Evolutionary conservation across 2,113 vertebrate species (phyloP), one percentile per base, ranked within the genome.

Genomic region (Trinectes maculatus): DNA sequence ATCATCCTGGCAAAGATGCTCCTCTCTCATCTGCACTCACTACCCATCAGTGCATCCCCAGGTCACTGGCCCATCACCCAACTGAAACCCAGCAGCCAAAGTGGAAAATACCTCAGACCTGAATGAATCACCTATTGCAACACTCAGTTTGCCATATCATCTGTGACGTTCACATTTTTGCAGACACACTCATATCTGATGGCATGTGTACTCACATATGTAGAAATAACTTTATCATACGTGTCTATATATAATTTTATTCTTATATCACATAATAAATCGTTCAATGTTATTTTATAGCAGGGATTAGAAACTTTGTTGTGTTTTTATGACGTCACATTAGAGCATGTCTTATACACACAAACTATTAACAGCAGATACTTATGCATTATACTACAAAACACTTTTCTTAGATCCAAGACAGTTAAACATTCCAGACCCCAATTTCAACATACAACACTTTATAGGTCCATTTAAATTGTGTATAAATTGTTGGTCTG

Each of bases 61-160:
- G 21, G 26, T 55, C 77, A 31, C n/a, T 5, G n/a, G 26, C 47
- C 62, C 57, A 4, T 19, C 54, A 42, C 34, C 22, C 19, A 25
- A 31, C 57, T 58, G 63, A 85, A 69, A 66, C 71, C 19, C 26
- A 21, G 22, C 9, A 13, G 16, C 40, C 33, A 49, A 34, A 59
- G 13, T 25, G 31, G 28, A 47, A 65, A 63, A 4, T 6, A 6
- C 37, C 40, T 58, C 26, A 24, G 55, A 33, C 21, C 33, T 19
- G 28, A 36, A 16, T 51, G 49, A 71, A 43, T 83, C 77, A 73
- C 63, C 59, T 47, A 15, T 25, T 49, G 33, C 33, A 34, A 33
- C 33, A 66, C 49, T 55, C 40, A 22, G 22, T 21, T 2, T 46
- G 39, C 7, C 34, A 58, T 25, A 24, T 47, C 26, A 39, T 5